Evolutionary conservation across 1,140 invertebrate species (phyloP), one percentile per base, ranked within the genome.

Genomic region (Cherax quadricarinatus): DNA sequence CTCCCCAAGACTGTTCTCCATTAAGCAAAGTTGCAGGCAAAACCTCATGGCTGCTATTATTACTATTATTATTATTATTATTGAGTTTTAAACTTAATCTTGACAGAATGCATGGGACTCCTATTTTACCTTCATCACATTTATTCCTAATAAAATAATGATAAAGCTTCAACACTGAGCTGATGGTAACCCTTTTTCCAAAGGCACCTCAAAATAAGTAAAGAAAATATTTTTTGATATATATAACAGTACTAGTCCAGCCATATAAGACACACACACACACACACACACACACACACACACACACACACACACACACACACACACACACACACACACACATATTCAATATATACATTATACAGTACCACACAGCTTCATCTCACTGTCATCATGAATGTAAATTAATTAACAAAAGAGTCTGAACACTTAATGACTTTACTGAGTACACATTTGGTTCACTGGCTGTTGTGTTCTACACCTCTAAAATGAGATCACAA

Each of bases 161-260:
- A 89, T 89, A 89, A 89, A 89, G 87, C 87, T 89, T 89, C 79
- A 51, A 89, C 57, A 89, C 79, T 89, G 87, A 89, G 87, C 87
- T 89, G 53, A 21, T 49, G 87, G 87, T 89, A 79, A 81, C 75
- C 87, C 75, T 81, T 24, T 66, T 30, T n/a, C 49, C n/a, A 87
- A 89, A 73, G 80, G 87, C 79, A 51, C 62, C 81, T 57, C 73
- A 41, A 51, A 60, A 79, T 24, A n/a, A 49, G 10, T 41, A 9
- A 62, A 51, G 5, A 82, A 51, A 81, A 75, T 49, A 70, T n/a
- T 87, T 48, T 57, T 80, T 60, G 78, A 62, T 60, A 60, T 57
- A 75, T 80, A 48, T 78, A 24, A 60, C 16, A 6, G 3, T 53
- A 41, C 78, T 18, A 12, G 10, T 78, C 14, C 51, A 48, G 66